Conservation (phyloP, 53 echinoderm and acorn worm species). For the Glandiceps talaboti region DNA sequence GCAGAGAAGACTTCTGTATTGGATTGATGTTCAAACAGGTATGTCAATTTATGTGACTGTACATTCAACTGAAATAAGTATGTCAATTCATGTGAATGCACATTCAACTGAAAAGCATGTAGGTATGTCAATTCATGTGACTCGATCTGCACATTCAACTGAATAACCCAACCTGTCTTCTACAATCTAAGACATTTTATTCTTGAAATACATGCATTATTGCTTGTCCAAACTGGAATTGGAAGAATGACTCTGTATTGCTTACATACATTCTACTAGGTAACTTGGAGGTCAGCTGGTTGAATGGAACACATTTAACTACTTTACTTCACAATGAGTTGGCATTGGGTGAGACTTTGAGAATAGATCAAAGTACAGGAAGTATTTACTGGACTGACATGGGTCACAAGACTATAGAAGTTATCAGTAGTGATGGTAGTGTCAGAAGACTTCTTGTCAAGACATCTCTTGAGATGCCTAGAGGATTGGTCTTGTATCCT, state of each 20-base stretch:
- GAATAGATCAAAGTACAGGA: neutral
- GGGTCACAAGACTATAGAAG: neutral
- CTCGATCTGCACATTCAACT: no score
- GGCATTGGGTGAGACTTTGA: neutral
- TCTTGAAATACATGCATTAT: no score
- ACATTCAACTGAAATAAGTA: no score
- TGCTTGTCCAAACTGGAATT: no score
- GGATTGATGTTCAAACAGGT: neutral
- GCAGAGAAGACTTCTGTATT: neutral
- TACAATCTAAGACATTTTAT: no score
- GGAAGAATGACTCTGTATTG: no score
- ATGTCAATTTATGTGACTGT: no score
- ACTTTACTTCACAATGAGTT: neutral
- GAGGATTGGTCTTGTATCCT: neutral
- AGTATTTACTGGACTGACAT: neutral
- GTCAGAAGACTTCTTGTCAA: neutral
- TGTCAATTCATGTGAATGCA: no score
- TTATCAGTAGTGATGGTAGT: neutral
- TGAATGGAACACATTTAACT: neutral
- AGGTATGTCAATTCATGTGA: no score
- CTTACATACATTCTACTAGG: neutral
- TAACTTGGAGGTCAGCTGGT: neutral
- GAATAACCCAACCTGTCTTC: no score
- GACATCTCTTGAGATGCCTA: neutral
- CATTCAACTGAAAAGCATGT: no score